phyloP scores from a whole-genome alignment of 2,888 invertebrate species.

The Cephus pygmeus region DNA sequence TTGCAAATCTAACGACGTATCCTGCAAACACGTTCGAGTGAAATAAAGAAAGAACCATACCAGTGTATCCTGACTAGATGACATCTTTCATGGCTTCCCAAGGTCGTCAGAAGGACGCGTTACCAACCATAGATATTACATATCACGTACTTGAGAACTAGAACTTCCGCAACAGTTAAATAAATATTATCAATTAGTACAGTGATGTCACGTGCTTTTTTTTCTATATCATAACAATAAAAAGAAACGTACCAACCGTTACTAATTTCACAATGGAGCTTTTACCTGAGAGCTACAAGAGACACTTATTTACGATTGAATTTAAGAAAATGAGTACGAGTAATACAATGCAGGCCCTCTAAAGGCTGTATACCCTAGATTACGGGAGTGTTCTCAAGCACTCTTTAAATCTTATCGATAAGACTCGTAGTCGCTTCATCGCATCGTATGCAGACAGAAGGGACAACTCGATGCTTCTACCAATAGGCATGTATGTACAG shows the following conservation, averaged over 20 bases:
- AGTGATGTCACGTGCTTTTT: neutral
- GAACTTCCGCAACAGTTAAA: neutral
- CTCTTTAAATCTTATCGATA: neutral
- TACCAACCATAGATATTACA: neutral
- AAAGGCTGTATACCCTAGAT: neutral
- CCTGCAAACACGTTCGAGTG: neutral
- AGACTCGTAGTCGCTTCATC: neutral
- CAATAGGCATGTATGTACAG: neutral
- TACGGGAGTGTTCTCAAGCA: neutral
- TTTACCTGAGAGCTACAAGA: neutral
- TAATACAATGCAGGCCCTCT: neutral
- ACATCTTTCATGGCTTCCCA: neutral
- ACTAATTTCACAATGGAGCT: neutral
- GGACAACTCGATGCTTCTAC: neutral
- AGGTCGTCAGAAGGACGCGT: neutral
- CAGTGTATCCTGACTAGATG: neutral
- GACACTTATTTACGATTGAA: neutral
- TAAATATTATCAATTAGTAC: neutral
- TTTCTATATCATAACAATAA: neutral
- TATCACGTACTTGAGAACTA: neutral
- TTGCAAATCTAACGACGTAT: neutral
- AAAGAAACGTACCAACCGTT: neutral
- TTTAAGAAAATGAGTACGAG: neutral
- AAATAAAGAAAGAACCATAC: neutral
- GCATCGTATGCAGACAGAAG: neutral